These are phyloP conservation scores for Poeciliopsis paucimaculata DNA, from an alignment of 2,797 vertebrate species.

Conservation along the genomic window DNA sequence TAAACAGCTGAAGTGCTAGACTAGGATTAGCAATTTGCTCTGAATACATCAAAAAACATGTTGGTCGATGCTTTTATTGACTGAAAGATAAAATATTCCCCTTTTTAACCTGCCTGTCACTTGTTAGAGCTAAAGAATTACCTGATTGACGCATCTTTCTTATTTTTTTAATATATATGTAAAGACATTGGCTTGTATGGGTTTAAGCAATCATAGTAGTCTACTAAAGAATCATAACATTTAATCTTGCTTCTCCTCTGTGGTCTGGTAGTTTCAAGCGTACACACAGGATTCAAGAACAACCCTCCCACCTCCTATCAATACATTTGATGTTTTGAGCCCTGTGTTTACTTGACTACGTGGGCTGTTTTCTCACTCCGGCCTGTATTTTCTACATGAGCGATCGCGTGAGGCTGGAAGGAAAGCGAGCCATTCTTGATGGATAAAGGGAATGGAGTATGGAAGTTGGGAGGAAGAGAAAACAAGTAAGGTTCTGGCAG, in stretches of 20 bases:
- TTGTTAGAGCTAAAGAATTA: not conserved
- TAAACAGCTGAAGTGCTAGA: not conserved
- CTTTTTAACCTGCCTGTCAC: not conserved
- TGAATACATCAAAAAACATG: not conserved
- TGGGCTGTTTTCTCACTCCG: constrained; percentile 54
- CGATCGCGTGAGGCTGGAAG: constrained; percentile 55
- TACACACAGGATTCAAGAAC: constrained; percentile 28
- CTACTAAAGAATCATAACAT: constrained; percentile 16
- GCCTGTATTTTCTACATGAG: constrained; percentile 53
- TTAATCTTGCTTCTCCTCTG: constrained; percentile 21
- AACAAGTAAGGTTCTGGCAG: constrained; percentile 68
- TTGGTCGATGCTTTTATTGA: not conserved
- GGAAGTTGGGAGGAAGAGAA: constrained; percentile 64
- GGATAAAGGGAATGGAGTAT: constrained; percentile 60
- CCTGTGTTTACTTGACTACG: constrained; percentile 63
- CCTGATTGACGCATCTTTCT: not conserved
- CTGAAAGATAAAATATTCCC: not conserved
- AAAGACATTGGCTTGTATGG: too few species aligned
- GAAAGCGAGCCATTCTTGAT: constrained; percentile 58
- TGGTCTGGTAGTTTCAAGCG: constrained; percentile 40
- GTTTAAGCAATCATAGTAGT: constrained; percentile 8
- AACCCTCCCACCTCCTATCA: constrained; percentile 1
- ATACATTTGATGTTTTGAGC: constrained; percentile 64
- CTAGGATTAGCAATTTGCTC: not conserved
- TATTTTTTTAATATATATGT: too few species aligned